Evolutionary conservation across 1,140 invertebrate species (phyloP).

Genomic region (Thaumatotibia leucotreta): DNA sequence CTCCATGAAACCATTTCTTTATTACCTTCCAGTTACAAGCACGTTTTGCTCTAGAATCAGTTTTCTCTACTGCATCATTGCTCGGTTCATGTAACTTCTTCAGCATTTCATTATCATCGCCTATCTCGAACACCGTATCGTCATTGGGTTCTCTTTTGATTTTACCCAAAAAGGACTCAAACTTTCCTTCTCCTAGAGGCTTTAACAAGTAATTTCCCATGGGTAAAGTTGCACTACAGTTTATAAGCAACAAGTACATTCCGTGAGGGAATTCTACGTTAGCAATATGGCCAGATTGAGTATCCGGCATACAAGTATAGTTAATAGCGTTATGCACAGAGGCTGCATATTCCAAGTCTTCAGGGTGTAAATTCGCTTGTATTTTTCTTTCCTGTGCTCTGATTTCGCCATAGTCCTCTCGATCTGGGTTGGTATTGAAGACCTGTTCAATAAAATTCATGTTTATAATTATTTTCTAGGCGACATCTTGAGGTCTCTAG

Average conservation of each 20-base stretch:
- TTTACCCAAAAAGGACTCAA: constrained; percentile 13
- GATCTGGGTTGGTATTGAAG: neutral
- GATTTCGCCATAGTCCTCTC: neutral
- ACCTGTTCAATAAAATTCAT: neutral
- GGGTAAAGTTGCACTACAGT: constrained; percentile 21
- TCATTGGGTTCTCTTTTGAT: constrained; percentile 18
- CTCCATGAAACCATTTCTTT: constrained; percentile 36
- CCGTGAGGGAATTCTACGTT: constrained; percentile 33
- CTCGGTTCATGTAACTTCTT: constrained; percentile 28
- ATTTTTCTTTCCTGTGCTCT: neutral
- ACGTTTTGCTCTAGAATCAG: neutral
- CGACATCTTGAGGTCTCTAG: no score
- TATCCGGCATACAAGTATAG: no score
- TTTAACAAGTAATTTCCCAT: constrained; percentile 30
- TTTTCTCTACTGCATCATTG: constrained; percentile 17
- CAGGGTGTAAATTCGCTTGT: neutral
- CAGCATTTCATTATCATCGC: constrained; percentile 30
- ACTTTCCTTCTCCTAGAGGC: constrained; percentile 16
- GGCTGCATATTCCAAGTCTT: neutral
- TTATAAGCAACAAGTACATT: constrained; percentile 38
- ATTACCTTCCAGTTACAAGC: constrained; percentile 38
- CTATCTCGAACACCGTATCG: constrained; percentile 31
- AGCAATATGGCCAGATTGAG: no score
- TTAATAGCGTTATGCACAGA: neutral
- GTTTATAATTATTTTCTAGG: neutral